Evolutionary conservation across 2,888 invertebrate genomes (phyloP), one percentile per base, ranked within the genome.

Genomic region (Catonia carolina): DNA sequence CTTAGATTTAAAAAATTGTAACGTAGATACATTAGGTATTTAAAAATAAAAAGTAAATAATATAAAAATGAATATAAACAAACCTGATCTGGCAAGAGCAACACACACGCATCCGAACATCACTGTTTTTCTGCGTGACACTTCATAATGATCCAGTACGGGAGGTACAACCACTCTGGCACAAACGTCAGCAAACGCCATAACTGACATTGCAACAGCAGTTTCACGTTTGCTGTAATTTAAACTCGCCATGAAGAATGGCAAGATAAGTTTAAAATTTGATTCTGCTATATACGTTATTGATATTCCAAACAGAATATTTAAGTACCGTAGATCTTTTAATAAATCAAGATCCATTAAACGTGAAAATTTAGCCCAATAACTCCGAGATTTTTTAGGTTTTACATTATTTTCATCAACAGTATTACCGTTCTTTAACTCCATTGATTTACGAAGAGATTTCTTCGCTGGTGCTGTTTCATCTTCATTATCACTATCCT

Each of bases 251-350:
- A 86, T 73, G 67, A 83, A 85, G 65, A 82, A 79, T 6, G 86
- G 86, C 63, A 78, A 83, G 33, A 86, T 72, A 77, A 86, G 80
- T 58, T 83, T 82, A 67, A 85, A 86, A 67, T 83, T 82, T 55
- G 84, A 79, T 47, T 83, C 80, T 0, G 84, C 82, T 6, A 84
- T 81, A 52, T 84, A 84, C 5, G 81, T 80, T 20, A 85, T 67
- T 0, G 83, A 81, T 56, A 84, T 77, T 37, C 85, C 86, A 35
- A 84, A 72, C 52, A 83, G 77, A 23, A 86, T 80, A 67, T 83
- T 84, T 61, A 83, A 72, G 67, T 85, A 86, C 2, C 78, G 73
- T 1, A 78, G 74, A 68, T 83, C 84, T 22, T 76, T 75, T 7
- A 86, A 69, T 8, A 86, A 71, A 36, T 81, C 77, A 54, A 86